Percentiles rank a stretch among this genome's conserved stretches.
phyloP scores from a whole-genome alignment of 2,113 vertebrate genomes.

The Muntiacus muntjak region DNA sequence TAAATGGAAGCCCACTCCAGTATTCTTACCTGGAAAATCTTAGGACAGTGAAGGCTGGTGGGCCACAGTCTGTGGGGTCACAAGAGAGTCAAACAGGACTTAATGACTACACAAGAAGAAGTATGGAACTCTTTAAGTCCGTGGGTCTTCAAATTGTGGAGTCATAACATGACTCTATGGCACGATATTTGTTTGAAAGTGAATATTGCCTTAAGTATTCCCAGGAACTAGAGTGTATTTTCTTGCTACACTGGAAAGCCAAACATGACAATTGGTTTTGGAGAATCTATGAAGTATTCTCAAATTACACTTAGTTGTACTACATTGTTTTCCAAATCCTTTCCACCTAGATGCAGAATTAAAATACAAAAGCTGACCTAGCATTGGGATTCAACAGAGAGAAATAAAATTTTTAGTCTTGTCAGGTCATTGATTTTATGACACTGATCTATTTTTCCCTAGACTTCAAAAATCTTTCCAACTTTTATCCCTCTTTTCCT shows the following conservation, averaged over 20 bases:
- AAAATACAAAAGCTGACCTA: background rate
- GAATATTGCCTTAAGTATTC: background rate
- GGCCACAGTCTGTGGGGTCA: background rate
- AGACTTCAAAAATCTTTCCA: conserved; percentile 35
- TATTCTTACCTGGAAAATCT: background rate
- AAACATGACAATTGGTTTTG: background rate
- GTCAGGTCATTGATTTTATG: conserved; percentile 44
- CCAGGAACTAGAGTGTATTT: background rate
- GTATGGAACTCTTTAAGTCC: background rate
- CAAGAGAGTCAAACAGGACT: background rate
- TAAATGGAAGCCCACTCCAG: background rate
- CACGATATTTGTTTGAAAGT: background rate
- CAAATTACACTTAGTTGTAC: background rate
- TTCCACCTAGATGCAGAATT: conserved; percentile 4
- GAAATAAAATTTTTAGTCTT: conserved; percentile 34
- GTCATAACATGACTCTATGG: background rate
- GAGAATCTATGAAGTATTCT: background rate
- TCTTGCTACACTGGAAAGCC: background rate
- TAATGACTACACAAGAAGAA: background rate
- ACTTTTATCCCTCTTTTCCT: conserved; percentile 41
- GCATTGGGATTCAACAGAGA: background rate
- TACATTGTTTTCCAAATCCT: background rate
- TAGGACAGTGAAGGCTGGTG: background rate
- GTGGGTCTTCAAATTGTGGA: background rate
- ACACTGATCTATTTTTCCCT: conserved; percentile 1